These are phyloP conservation scores for Isaurus tuberculatus DNA, from an alignment of 92 coral and sea anemone species.

Conservation along the genomic window DNA sequence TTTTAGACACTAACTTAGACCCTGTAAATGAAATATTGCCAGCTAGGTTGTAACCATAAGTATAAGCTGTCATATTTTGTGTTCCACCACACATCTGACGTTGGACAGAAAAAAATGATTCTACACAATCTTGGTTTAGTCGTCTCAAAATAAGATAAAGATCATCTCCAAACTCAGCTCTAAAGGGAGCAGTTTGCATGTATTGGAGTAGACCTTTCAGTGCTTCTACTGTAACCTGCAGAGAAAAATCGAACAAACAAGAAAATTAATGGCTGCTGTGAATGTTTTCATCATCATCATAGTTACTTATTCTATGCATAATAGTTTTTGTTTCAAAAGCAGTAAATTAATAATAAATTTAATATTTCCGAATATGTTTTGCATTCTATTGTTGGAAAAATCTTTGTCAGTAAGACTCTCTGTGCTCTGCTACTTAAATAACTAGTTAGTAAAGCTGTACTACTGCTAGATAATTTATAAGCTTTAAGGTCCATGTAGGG, in stretches of 20 bases:
- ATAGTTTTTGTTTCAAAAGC: constrained; percentile 19
- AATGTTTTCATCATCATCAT: constrained; percentile 9
- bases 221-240: constrained; percentile 8
- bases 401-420: constrained; percentile 19
- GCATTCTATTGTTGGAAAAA: too few species aligned
- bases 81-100: constrained; percentile 52
- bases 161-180: constrained; percentile 3
- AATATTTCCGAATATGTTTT: too few species aligned
- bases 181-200: not conserved
- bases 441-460: constrained; percentile 31
- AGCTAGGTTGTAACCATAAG: constrained; percentile 50
- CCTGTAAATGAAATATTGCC: constrained; percentile 1
- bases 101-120: constrained; percentile 54
- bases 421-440: constrained; percentile 32
- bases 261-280: constrained; percentile 2
- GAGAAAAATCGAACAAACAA: not conserved
- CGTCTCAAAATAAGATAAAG: constrained; percentile 14
- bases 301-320: constrained; percentile 20
- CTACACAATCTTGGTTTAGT: constrained; percentile 49
- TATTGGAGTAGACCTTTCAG: constrained; percentile 6
- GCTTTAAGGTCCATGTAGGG: constrained; percentile 51
- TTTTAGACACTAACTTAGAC: constrained; percentile 47
- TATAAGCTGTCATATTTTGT: constrained; percentile 52
- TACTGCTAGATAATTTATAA: constrained; percentile 15
- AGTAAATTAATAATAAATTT: too few species aligned